A percentile compares a stretch with the other conserved stretches of the same genome.
Evolutionary conservation across 2,797 vertebrate genomes (phyloP).

Genomic region (Thalassophryne amazonica): DNA sequence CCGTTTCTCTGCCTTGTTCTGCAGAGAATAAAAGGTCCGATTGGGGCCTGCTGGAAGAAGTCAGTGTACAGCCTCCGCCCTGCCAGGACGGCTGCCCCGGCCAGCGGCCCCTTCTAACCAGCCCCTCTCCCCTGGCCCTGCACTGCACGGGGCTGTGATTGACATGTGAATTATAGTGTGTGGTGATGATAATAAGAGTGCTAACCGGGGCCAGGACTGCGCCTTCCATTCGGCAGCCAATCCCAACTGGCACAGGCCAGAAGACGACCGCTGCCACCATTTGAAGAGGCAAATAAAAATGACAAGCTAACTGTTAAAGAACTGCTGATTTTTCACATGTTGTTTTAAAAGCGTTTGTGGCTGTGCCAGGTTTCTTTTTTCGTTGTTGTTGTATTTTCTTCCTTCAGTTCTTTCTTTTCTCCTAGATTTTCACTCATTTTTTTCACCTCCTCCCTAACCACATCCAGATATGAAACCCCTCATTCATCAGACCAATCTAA

Average conservation of each 20-base stretch:
- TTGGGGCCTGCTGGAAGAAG: conserved; percentile 79
- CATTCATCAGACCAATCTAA: conserved; percentile 74
- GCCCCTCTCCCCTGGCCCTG: conserved; percentile 48
- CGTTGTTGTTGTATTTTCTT: conserved; percentile 19
- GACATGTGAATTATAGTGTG: conserved; percentile 84
- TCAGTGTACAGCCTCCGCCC: conserved; percentile 46
- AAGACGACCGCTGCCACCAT: conserved; percentile 73
- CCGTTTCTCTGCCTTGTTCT: conserved; percentile 24
- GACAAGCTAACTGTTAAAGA: conserved; percentile 81
- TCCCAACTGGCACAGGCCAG: conserved; percentile 74
- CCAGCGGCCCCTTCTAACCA: conserved; percentile 51
- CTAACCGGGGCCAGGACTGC: conserved; percentile 73
- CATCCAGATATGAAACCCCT: conserved; percentile 75
- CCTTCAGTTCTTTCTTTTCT: conserved; percentile 24
- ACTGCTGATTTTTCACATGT: conserved; percentile 81
- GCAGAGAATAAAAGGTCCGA: conserved; percentile 61
- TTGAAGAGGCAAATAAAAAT: conserved; percentile 82
- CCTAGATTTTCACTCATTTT: conserved; percentile 35
- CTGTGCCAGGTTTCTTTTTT: conserved; percentile 51
- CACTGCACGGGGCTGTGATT: conserved; percentile 63
- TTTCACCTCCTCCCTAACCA: conserved; percentile 53
- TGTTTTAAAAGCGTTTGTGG: conserved; percentile 75
- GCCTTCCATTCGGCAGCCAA: conserved; percentile 72
- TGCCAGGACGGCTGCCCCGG: conserved; percentile 50
- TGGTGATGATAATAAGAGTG: conserved; percentile 82